Evolutionary conservation across 2,888 invertebrate species (phyloP).

Genomic region (Heteropelma amictum): DNA sequence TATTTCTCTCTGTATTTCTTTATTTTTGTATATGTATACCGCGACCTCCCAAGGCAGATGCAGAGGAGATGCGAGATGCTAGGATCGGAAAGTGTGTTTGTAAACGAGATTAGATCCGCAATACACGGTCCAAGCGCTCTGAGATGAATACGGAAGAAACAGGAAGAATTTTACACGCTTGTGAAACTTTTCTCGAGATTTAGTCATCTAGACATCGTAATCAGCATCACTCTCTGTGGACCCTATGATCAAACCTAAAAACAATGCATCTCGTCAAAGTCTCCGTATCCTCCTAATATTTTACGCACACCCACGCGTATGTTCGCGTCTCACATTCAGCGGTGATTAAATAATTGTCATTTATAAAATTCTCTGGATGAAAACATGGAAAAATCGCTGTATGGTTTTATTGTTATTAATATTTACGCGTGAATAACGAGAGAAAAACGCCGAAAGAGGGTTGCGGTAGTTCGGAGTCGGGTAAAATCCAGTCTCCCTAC

Average conservation of each 20-base stretch:
- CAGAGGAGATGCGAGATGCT: not conserved
- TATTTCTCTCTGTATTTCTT: conserved; percentile 9
- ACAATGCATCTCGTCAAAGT: no score
- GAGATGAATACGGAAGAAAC: conserved; percentile 11
- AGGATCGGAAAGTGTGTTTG: not conserved
- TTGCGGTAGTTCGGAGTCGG: conserved; percentile 5
- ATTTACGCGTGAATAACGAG: not conserved
- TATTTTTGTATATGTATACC: conserved; percentile 14
- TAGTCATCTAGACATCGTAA: no score
- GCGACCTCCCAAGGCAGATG: no score
- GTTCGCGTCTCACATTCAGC: no score
- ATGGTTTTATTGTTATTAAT: not conserved
- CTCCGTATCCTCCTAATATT: no score
- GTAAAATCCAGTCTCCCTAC: conserved; percentile 6
- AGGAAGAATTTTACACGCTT: conserved; percentile 6
- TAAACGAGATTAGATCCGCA: not conserved
- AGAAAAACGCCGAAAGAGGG: conserved; percentile 1
- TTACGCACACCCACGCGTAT: no score
- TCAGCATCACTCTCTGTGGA: no score
- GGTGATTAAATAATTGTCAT: no score
- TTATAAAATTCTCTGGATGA: no score
- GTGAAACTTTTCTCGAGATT: no score
- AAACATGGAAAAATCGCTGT: no score
- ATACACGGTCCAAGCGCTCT: conserved; percentile 20
- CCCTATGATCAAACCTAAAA: no score